Conservation (phyloP, 2,113 vertebrate genomes). For the Rousettus leschenaultii region DNA sequence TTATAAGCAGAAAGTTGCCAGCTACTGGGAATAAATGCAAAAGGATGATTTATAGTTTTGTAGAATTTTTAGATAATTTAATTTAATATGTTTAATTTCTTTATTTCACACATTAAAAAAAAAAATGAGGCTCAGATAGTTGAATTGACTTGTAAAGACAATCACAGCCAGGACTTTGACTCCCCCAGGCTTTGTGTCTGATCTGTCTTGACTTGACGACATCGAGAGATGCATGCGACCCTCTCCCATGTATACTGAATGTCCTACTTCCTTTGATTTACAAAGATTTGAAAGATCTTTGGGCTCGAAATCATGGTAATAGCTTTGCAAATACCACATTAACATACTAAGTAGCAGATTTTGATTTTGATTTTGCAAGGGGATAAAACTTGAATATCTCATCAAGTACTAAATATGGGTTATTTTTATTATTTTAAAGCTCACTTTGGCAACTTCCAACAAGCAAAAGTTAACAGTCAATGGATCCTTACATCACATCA, state of each 20-base stretch:
- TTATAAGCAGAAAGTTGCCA: not conserved
- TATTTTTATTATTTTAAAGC: conserved; percentile 23
- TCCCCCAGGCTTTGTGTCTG: not conserved
- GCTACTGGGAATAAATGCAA: not conserved
- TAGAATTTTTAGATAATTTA: not conserved
- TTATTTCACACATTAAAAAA: not conserved
- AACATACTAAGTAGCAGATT: conserved; percentile 37
- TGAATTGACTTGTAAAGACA: not conserved
- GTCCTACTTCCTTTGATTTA: conserved; percentile 21
- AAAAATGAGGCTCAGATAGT: not conserved
- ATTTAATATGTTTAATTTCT: not conserved
- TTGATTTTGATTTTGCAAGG: conserved; percentile 14
- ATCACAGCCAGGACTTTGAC: not conserved
- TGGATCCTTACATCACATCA: not conserved
- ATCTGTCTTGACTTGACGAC: not conserved
- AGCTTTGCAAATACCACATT: conserved; percentile 39
- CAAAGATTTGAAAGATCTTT: conserved; percentile 30
- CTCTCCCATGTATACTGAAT: not conserved
- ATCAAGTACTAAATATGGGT: conserved; percentile 20
- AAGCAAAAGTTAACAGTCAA: not conserved
- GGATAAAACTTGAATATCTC: not conserved
- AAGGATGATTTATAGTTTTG: not conserved
- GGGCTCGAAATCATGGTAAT: not conserved
- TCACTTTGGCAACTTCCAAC: not conserved
- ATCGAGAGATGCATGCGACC: not conserved